These are phyloP conservation scores for Drosophila persimilis DNA, from an alignment of 1,140 invertebrate species.

Conservation along the genomic window DNA sequence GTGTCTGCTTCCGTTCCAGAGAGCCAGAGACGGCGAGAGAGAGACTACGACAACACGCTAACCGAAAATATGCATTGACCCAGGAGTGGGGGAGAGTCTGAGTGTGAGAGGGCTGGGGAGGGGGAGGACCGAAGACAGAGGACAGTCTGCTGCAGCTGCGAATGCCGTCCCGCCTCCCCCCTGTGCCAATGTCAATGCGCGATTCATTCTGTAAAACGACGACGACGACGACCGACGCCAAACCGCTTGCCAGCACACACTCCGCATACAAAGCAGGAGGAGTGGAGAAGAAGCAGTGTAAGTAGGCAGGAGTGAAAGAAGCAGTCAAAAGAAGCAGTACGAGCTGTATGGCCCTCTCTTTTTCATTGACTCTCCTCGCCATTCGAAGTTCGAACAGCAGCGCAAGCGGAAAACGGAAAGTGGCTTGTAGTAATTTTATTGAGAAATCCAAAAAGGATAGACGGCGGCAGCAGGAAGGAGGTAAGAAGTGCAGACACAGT, in stretches of 20 bases:
- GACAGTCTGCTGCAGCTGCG: conserved; percentile 36
- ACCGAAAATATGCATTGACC: conserved; percentile 1
- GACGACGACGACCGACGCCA: not conserved
- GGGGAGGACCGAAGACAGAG: too few species aligned
- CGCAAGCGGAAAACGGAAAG: conserved; percentile 66
- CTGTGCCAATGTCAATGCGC: conserved; percentile 49
- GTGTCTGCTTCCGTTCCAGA: conserved; percentile 52
- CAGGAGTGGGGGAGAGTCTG: too few species aligned
- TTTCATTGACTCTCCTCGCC: too few species aligned
- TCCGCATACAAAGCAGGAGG: conserved; percentile 56
- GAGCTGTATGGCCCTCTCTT: too few species aligned
- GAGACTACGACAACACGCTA: conserved; percentile 15
- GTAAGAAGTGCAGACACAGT: conserved; percentile 13
- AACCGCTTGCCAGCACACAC: conserved; percentile 6
- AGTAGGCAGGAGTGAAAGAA: not conserved
- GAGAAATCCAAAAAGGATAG: conserved; percentile 59
- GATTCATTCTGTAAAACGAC: conserved; percentile 36
- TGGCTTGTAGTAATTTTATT: conserved; percentile 69
- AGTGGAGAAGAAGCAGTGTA: not conserved
- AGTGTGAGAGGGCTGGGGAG: too few species aligned
- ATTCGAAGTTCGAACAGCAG: not conserved
- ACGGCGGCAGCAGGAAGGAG: conserved; percentile 43
- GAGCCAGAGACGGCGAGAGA: not conserved
- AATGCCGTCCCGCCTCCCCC: conserved; percentile 22
- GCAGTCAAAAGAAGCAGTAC: conserved; percentile 6